Base-by-base conservation (phyloP, 2,113 vertebrate species). In the Trematocara marginatum region DNA sequence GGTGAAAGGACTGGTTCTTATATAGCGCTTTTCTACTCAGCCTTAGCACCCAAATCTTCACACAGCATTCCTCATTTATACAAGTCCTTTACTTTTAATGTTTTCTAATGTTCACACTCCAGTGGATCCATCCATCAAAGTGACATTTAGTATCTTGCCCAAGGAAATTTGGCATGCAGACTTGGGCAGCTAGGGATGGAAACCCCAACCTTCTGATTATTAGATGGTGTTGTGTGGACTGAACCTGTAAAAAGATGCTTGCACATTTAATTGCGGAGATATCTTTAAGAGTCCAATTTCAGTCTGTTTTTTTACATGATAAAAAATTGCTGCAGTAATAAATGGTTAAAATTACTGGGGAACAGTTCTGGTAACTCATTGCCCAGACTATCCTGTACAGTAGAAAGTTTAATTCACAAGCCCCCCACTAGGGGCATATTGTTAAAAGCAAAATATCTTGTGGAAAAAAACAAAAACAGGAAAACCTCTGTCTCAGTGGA, bases 131-230 rank as follows among this genome's bases (percentile, higher is more conserved):
- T 42, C 40, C 31, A 64, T 35, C 59, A 11, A n/a, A 61, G 31
- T 35, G 31, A 35, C 31, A 35, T 64, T 35, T 35, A 35, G 31
- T 11, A 11, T 61, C 16, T 64, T 35, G 9, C 6, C 5, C 9
- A 64, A 64, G 31, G 1, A 64, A 64, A 35, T n/a, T n/a, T 64
- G 10, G 31, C 59, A 35, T 64, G 31, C 16, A n/a, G 16, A 64
- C 31, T 35, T 31, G 16, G 35, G 16, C 31, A 35, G 57, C 31
- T 0, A 35, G 9, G 31, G 57, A 61, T n/a, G 0, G 18, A 35
- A 61, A 35, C 5, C 0, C 16, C 2, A n/a, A n/a, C 4, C 6
- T 61, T 61, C 57, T 64, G 31, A 64, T 64, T 64, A 11, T 34
- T 61, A 61, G 59, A 64, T 64, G 31, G 31, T 10, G 16, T 11